phyloP scores from a whole-genome alignment of 2,888 invertebrate species.

The Nudaria mundana region DNA sequence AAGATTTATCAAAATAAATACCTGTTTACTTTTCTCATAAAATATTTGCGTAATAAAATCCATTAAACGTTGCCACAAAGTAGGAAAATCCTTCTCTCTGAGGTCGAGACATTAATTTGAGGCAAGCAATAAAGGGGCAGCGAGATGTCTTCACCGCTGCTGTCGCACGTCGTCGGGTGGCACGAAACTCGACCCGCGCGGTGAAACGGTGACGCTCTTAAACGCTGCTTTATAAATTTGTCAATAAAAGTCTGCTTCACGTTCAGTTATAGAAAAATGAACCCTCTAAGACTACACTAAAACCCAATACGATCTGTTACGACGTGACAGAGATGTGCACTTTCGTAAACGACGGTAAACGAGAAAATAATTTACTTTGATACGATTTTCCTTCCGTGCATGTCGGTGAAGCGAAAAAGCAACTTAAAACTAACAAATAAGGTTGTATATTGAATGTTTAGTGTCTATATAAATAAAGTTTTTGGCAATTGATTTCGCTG shows the following conservation, averaged over 20 bases:
- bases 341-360: constrained; percentile 63
- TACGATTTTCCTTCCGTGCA: constrained; percentile 61
- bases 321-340: constrained; percentile 53
- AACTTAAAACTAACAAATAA: constrained; percentile 48
- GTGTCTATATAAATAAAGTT: constrained; percentile 57
- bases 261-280: constrained; percentile 47
- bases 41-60: constrained; percentile 69
- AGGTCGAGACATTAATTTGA: constrained; percentile 78
- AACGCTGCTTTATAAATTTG: constrained; percentile 71
- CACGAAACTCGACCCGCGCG: constrained; percentile 37
- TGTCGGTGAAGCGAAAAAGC: constrained; percentile 43
- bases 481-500: constrained; percentile 76
- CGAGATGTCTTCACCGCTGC: constrained; percentile 62
- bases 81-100: constrained; percentile 63
- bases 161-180: constrained; percentile 22
- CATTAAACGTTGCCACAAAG: constrained; percentile 69
- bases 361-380: constrained; percentile 75
- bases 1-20: constrained; percentile 32
- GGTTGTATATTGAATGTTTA: constrained; percentile 39
- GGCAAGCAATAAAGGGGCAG: constrained; percentile 76
- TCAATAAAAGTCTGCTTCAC: constrained; percentile 58
- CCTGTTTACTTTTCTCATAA: constrained; percentile 53
- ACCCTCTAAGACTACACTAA: constrained; percentile 49
- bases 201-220: constrained; percentile 62
- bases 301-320: constrained; percentile 39